phyloP scores from a whole-genome alignment of 2,113 vertebrate species.

The Meriones unguiculatus region DNA sequence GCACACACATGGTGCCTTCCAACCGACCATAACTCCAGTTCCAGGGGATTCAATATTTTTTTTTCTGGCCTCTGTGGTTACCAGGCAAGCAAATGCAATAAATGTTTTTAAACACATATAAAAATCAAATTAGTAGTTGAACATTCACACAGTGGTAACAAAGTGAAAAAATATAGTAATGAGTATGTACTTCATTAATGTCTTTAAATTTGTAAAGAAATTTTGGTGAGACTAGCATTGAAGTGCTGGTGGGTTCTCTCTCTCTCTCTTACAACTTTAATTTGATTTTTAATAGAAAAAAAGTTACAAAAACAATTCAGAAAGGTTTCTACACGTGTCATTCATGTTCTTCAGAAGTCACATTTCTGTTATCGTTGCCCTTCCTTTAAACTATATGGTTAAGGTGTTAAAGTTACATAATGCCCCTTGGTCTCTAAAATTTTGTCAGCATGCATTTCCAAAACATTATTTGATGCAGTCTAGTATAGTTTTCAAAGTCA shows the following conservation, averaged over 20 bases:
- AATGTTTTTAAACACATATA: background rate
- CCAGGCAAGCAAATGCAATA: too few species aligned
- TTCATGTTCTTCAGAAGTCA: background rate
- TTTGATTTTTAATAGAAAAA: background rate
- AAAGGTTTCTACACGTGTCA: background rate
- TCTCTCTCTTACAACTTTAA: constrained; percentile 1
- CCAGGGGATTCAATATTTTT: background rate
- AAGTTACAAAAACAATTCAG: background rate
- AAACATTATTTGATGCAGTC: background rate
- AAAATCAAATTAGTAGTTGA: background rate
- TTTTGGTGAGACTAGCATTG: background rate
- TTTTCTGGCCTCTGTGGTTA: background rate
- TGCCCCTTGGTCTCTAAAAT: constrained; percentile 1
- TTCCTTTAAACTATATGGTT: constrained; percentile 9
- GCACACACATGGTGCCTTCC: too few species aligned
- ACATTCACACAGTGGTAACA: background rate
- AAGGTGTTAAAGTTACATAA: background rate
- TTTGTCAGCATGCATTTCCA: background rate
- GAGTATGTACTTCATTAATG: background rate
- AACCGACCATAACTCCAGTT: background rate
- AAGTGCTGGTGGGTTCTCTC: background rate
- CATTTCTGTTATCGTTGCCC: constrained; percentile 10
- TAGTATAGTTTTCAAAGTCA: background rate
- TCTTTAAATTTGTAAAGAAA: background rate
- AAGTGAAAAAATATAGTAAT: constrained; percentile 1